phyloP scores from a whole-genome alignment of 2,797 vertebrate species.

The Centroberyx gerrardi region DNA sequence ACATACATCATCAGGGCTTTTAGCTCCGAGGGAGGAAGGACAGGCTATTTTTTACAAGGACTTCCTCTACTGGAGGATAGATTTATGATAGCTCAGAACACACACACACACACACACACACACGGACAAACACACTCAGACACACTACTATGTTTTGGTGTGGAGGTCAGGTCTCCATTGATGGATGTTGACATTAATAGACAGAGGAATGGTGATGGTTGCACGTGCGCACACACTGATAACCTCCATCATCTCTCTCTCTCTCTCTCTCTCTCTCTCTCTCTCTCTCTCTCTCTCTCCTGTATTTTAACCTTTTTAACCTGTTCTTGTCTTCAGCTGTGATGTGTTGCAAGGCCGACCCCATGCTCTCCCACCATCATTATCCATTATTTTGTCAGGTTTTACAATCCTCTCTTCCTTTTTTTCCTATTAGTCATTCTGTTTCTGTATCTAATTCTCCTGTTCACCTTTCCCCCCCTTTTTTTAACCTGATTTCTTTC shows the following conservation, averaged over 20 bases:
- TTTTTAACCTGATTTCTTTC: not conserved
- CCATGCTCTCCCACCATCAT: not conserved
- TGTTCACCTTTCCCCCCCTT: not conserved
- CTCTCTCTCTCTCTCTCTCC: not conserved
- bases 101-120: not conserved
- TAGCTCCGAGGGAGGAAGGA: conserved; percentile 14
- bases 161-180: conserved; percentile 45
- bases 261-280: too few species aligned
- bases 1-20: conserved; percentile 18
- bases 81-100: conserved; percentile 8
- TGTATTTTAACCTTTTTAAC: not conserved
- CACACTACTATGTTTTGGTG: not conserved
- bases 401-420: not conserved
- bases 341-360: not conserved
- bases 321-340: not conserved
- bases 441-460: not conserved
- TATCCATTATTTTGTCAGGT: conserved; percentile 3
- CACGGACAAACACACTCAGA: not conserved
- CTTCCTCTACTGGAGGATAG: conserved; percentile 1
- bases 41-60: conserved; percentile 10
- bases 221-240: conserved; percentile 17
- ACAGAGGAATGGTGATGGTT: conserved; percentile 8
- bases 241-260: conserved; percentile 17
- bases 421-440: not conserved
- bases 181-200: conserved; percentile 41